These are phyloP conservation scores for Zophobas morio DNA, from an alignment of 1,140 invertebrate species.

Conservation along the genomic window DNA sequence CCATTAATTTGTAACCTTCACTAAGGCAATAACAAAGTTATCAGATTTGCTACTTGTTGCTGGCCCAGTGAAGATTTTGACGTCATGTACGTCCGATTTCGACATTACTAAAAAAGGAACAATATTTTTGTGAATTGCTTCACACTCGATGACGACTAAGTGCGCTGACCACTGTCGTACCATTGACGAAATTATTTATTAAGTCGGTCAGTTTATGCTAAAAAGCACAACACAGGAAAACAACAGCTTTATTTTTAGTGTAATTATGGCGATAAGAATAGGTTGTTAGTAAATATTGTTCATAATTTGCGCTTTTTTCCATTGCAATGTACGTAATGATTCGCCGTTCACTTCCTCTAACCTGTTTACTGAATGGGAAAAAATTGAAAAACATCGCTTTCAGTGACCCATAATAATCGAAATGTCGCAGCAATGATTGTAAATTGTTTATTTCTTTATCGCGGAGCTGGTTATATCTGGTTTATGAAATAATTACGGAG, in stretches of 20 bases:
- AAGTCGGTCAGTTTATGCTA: neutral
- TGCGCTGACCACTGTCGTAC: neutral
- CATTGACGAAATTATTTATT: neutral
- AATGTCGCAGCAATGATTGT: constrained; percentile 27
- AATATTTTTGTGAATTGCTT: neutral
- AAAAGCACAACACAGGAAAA: neutral
- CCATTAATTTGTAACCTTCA: no score
- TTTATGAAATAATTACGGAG: neutral
- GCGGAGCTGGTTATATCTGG: constrained; percentile 19
- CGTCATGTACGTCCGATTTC: no score
- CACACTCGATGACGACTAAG: neutral
- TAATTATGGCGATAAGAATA: neutral
- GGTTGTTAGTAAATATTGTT: neutral
- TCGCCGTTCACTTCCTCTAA: constrained; percentile 27
- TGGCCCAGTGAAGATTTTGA: no score
- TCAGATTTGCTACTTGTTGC: no score
- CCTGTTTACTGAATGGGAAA: constrained; percentile 32
- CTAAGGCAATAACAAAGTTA: no score
- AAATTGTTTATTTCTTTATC: constrained; percentile 35
- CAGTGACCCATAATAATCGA: constrained; percentile 23
- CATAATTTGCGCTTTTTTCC: neutral
- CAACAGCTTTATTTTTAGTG: constrained; percentile 6
- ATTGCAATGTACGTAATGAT: constrained; percentile 9
- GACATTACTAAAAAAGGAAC: neutral
- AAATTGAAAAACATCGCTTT: constrained; percentile 2